Base-by-base conservation (phyloP, 2,888 invertebrate species). In the Thera britannica region DNA sequence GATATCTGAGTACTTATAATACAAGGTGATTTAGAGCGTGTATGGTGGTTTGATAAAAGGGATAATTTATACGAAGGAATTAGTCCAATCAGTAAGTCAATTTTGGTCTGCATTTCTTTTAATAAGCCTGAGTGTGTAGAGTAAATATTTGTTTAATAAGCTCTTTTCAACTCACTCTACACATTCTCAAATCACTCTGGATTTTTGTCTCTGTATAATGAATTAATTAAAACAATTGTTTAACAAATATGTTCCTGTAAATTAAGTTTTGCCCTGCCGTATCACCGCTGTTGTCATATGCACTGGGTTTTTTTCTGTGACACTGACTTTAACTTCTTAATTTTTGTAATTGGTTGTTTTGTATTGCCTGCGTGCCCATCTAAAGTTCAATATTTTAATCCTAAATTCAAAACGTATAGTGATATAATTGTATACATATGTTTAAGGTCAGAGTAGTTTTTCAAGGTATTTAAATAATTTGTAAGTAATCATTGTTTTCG, bases 401-500 rank as follows among this genome's bases (percentile, higher is more conserved):
- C 38, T 9, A 46, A 46, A 46, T 46, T 46, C 9, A 46, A 8
- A 1, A 46, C 44, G 9, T 46, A 2, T 46, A 41, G 23, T 23
- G 23, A 41, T 6, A 41, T 41, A 41, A 41, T 7, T 46, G 8
- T 5, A 44, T 44, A 8, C 6, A 7, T 7, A 66, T 65, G 58
- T 65, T 59, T 73, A 66, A 68, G 63, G 67, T 75, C 62, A 71
- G 69, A 67, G 68, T 67, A 70, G 68, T 71, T 63, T 23, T 58
- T 65, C 12, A 69, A 68, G 63, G 69, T 71, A 58, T 67, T 73
- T 70, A 41, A 58, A 38, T 67, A 58, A 67, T 59, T 56, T 49
- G 52, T 54, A 36, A 64, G 57, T 35, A 64, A 56, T 54, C 55
- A 59, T 62, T 59, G 55, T 65, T 72, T 67, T 68, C 66, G 66